These are phyloP conservation scores for Malurus cyaneus DNA, from an alignment of 2,113 vertebrate species.

Conservation along the genomic window DNA sequence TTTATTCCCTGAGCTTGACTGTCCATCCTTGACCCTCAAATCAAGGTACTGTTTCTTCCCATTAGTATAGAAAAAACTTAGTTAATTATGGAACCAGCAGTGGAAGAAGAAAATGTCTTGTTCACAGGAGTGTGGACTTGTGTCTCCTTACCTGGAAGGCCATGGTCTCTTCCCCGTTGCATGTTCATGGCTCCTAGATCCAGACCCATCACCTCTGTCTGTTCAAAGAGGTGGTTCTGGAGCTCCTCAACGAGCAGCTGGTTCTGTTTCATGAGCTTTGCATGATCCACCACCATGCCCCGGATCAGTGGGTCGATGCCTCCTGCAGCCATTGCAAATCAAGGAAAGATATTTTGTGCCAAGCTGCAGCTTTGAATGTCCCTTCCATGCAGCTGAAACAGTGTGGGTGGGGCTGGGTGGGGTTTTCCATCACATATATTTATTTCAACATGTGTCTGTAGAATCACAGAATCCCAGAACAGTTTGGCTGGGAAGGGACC, in stretches of 20 bases:
- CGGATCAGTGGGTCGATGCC: constrained; percentile 82
- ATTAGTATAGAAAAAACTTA: not conserved
- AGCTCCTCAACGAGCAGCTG: constrained; percentile 80
- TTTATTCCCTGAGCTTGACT: not conserved
- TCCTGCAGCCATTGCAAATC: constrained; percentile 57
- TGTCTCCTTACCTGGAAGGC: constrained; percentile 74
- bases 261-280: constrained; percentile 81
- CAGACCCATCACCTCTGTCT: constrained; percentile 69
- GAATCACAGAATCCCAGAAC: not conserved
- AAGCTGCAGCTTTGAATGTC: not conserved
- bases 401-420: not conserved
- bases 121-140: not conserved
- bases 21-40: not conserved
- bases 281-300: constrained; percentile 73
- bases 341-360: not conserved
- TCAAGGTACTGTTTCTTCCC: not conserved
- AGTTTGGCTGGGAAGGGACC: not conserved
- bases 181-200: constrained; percentile 84
- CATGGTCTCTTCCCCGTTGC: constrained; percentile 82
- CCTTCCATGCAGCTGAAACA: not conserved
- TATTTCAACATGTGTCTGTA: not conserved
- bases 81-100: not conserved
- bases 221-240: constrained; percentile 81
- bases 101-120: not conserved
- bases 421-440: not conserved